Base-by-base conservation (phyloP, 2,113 vertebrate genomes). In the Gorilla gorilla region DNA sequence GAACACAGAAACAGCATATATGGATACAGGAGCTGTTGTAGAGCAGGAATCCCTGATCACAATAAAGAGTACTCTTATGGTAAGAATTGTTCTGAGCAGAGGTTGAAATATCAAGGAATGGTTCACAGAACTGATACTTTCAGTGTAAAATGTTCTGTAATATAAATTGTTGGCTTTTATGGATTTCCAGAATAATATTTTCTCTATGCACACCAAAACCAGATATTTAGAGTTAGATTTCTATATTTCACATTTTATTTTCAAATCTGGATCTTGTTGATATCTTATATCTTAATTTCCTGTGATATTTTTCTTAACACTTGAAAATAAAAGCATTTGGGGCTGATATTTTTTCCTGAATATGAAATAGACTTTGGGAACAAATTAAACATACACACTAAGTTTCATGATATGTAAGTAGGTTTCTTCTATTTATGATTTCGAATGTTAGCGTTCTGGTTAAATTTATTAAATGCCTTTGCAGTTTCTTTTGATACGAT, bases 211-310 rank as follows among this genome's bases (percentile, higher is more conserved):
- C 20, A 82, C 30, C 48, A 45, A 50, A 94, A 78, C 38, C 4
- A 70, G 32, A 75, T n/a, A 89, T 86, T 81, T 84, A 79, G 1
- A 90, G 61, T 55, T 76, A 93, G 86, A 86, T 78, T 48, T 93
- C 83, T 84, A 59, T 52, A 87, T 68, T 92, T 94, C 38, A 88
- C 23, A 88, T 55, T 90, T 86, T 61, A 32, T 90, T 98, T 96
- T 89, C 55, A 98, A 95, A 93, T 90, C 79, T 97, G 68, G 73
- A 90, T 86, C 79, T 90, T 86, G 22, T 96, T 80, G 92, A 95
- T 6, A 2, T 13, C 38, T 85, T 86, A 32, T 32, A 25, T 83
- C 73, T 94, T 94, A 93, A 96, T 97, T 94, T 97, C 73, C 88
- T 97, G 68, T 82, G 83, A 50, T 82, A 35, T 84, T 97, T 84